Evolutionary conservation across 2,888 invertebrate genomes (phyloP), one percentile per base, ranked within the genome.

Genomic region (Coelogynopora nodosa): DNA sequence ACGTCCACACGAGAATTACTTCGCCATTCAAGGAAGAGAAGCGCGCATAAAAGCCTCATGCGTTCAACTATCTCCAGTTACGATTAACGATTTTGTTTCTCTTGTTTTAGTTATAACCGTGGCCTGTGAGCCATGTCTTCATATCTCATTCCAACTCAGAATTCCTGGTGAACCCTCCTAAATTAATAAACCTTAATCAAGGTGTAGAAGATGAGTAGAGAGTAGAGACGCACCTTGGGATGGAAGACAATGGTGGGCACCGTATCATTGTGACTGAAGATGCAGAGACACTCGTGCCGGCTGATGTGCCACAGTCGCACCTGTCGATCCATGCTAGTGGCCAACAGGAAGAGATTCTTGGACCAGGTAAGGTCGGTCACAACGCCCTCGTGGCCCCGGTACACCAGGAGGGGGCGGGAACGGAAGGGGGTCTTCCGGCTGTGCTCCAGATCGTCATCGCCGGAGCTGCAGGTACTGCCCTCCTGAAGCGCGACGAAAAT

Each of bases 171-270:
- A n/a, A n/a, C n/a, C n/a, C n/a, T n/a, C n/a, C n/a, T n/a, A n/a
- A n/a, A n/a, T n/a, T n/a, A n/a, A n/a, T n/a, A n/a, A n/a, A n/a
- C n/a, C n/a, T n/a, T n/a, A n/a, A n/a, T n/a, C n/a, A n/a, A n/a
- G n/a, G n/a, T n/a, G n/a, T n/a, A n/a, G n/a, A n/a, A n/a, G n/a
- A n/a, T n/a, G n/a, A n/a, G n/a, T n/a, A n/a, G n/a, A n/a, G n/a
- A 67, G 2, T 87, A 26, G 23, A 31, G 30, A 88, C 89, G 90
- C 89, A 92, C 93, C 86, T 95, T 93, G 0, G 99, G 99, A 93
- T 99, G 97, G 92, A 99, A 99, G 86, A 96, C 98, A 90, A 99
- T 98, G 0, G 98, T 97, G 0, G 99, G 98, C 86, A 99, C 98
- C 92, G 98, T 98, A 93, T 99, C 98, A 88, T 98, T 97, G 91